A percentile compares a stretch with the other conserved stretches of the same genome.
Evolutionary conservation across 2,797 vertebrate genomes (phyloP).

Genomic region (Anas acuta): DNA sequence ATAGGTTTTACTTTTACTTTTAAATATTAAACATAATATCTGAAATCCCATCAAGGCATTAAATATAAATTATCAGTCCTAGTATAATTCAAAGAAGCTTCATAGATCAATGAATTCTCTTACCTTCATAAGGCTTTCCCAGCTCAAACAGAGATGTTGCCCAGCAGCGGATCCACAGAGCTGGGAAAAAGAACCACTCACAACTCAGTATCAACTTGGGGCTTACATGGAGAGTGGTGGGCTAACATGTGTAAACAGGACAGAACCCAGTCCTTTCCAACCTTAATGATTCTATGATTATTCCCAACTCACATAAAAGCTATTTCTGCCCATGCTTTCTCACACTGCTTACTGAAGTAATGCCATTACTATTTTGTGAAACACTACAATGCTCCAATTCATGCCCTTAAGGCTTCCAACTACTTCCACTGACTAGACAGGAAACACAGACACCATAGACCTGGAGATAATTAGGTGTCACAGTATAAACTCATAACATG

Average conservation of each 20-base stretch:
- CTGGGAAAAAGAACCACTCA: background rate
- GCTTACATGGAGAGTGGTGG: background rate
- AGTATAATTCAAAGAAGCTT: background rate
- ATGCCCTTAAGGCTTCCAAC: background rate
- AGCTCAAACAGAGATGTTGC: background rate
- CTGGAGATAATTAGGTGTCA: background rate
- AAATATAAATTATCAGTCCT: background rate
- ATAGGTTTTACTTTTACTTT: background rate
- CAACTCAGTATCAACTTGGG: background rate
- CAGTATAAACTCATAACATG: background rate
- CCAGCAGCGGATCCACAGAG: background rate
- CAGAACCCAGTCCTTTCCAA: background rate
- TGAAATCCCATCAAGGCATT: background rate
- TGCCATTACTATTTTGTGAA: conserved; percentile 41
- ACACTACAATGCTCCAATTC: background rate
- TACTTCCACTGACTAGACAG: background rate
- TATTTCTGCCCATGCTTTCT: conserved; percentile 16
- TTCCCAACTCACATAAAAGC: background rate
- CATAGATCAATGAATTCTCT: background rate
- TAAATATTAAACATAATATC: background rate
- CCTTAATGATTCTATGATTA: background rate
- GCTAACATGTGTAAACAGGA: background rate
- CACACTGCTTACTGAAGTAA: background rate
- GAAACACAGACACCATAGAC: background rate
- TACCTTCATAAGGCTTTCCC: background rate